A percentile compares a stretch with the other conserved stretches of the same genome.
phyloP scores from a whole-genome alignment of 2,113 vertebrate genomes.

The Menura novaehollandiae region DNA sequence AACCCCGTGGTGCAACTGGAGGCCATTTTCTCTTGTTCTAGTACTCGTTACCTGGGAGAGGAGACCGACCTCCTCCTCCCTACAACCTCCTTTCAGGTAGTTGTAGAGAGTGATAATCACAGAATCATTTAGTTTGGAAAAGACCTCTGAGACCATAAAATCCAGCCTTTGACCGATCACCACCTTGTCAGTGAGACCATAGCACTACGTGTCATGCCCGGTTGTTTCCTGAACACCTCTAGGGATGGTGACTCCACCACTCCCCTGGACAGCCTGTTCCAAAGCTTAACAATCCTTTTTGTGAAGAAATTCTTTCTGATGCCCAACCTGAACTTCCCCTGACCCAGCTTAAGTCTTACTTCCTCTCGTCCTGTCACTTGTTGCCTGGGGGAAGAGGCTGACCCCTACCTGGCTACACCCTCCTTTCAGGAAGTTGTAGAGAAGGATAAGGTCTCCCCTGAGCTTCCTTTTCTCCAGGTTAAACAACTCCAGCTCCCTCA shows the following conservation, averaged over 20 bases:
- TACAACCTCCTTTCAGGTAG: not conserved
- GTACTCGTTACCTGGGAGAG: not conserved
- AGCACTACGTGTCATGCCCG: not conserved
- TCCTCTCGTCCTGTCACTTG: not conserved
- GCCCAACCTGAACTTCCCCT: not conserved
- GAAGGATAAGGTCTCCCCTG: fast-evolving
- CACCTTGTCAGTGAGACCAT: not conserved
- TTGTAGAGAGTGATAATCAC: not conserved
- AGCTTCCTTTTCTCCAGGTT: not conserved
- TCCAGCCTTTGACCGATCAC: not conserved
- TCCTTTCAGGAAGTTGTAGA: not conserved
- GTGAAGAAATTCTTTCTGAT: not conserved
- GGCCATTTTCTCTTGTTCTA: not conserved
- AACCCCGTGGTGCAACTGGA: not conserved
- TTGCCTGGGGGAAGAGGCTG: fast-evolving
- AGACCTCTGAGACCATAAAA: not conserved
- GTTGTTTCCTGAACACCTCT: not conserved
- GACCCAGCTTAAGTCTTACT: not conserved
- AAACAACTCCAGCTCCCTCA: not conserved
- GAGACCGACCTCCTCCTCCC: fast-evolving
- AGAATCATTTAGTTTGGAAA: not conserved
- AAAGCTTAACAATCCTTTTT: not conserved
- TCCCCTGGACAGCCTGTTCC: fast-evolving
- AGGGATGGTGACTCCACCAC: no score
- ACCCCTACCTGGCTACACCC: not conserved